Percentiles rank a stretch among this genome's conserved stretches.
phyloP scores from a whole-genome alignment of 2,888 invertebrate genomes.

The Oegoconia quadripuncta region DNA sequence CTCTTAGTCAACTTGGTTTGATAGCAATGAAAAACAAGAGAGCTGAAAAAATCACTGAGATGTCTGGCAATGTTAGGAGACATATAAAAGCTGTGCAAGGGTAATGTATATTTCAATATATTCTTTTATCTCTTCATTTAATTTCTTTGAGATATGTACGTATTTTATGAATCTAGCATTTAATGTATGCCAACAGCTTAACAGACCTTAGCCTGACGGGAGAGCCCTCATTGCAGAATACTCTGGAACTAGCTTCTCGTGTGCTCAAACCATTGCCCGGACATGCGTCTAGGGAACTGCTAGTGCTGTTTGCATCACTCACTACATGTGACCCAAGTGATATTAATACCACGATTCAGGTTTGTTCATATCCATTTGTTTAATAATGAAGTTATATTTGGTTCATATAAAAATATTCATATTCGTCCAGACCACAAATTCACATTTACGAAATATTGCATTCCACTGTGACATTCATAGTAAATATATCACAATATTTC shows the following conservation, averaged over 20 bases:
- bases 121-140: no score
- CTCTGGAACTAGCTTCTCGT: constrained; percentile 91
- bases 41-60: constrained; percentile 94
- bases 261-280: constrained; percentile 93
- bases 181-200: constrained; percentile 51
- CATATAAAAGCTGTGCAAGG: constrained; percentile 85
- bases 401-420: no score
- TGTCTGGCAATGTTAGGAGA: constrained; percentile 91
- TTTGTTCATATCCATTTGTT: no score
- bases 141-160: no score
- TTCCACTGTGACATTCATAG: no score
- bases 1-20: constrained; percentile 97
- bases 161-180: constrained; percentile 1
- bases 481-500: no score
- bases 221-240: constrained; percentile 98
- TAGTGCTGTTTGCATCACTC: constrained; percentile 94
- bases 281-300: constrained; percentile 96
- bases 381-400: no score
- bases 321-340: constrained; percentile 98
- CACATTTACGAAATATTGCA: no score
- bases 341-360: constrained; percentile 86
- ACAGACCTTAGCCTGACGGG: constrained; percentile 86
- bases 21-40: constrained; percentile 95
- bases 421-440: no score
- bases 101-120: no score